phyloP scores from a whole-genome alignment of 2,113 vertebrate genomes.

The Anguilla japonica region DNA sequence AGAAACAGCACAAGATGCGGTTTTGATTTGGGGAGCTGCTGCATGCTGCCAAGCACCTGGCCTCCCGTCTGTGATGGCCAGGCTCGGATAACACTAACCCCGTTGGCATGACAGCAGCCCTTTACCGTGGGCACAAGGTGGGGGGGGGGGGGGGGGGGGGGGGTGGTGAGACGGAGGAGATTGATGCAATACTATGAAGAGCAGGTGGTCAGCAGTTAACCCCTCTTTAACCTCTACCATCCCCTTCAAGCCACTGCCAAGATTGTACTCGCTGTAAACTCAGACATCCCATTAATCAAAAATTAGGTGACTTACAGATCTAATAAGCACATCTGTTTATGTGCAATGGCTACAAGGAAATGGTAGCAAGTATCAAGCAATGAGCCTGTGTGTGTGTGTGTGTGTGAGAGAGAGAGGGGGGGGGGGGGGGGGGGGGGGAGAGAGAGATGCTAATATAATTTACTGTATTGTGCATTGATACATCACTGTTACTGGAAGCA shows the following conservation, averaged over 20 bases:
- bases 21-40: not conserved
- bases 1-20: not conserved
- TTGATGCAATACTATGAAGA: not conserved
- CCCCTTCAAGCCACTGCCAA: not conserved
- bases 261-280: not conserved
- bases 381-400: not conserved
- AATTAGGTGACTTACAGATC: not conserved
- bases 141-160: not conserved
- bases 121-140: no score
- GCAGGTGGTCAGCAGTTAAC: not conserved
- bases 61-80: not conserved
- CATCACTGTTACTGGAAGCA: no score
- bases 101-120: not conserved
- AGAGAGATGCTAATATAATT: no score
- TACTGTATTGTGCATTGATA: no score
- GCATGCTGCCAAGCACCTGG: not conserved
- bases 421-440: no score
- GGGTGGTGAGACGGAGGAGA: not conserved
- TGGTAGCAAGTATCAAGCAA: not conserved
- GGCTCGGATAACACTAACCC: constrained; percentile 1
- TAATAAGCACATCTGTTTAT: not conserved
- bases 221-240: not conserved
- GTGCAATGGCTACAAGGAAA: not conserved
- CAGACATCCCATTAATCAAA: not conserved
- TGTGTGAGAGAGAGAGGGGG: no score